Conservation (phyloP, 2,888 invertebrate species). For the Drosophila colorata region DNA sequence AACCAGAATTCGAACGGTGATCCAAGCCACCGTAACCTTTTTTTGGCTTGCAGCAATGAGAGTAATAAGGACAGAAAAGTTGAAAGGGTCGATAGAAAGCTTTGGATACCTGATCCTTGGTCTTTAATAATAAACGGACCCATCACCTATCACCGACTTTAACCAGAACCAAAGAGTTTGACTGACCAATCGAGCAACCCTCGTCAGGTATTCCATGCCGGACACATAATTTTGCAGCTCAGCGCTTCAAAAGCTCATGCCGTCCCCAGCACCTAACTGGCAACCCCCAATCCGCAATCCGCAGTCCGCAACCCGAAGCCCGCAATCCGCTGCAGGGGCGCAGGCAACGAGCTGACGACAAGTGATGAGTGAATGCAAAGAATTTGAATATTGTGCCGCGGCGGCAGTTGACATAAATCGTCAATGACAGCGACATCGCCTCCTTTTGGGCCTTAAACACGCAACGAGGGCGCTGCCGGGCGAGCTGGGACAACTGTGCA, state of each 20-base stretch:
- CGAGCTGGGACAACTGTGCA: conserved; percentile 23
- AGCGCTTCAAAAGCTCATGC: conserved; percentile 53
- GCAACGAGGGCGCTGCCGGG: conserved; percentile 41
- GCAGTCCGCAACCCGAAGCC: neutral
- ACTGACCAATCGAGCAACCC: conserved; percentile 27
- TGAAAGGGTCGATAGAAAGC: no score
- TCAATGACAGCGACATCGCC: conserved; percentile 83
- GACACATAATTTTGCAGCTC: conserved; percentile 67
- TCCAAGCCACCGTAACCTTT: no score
- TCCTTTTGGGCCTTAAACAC: conserved; percentile 77
- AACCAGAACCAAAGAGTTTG: neutral
- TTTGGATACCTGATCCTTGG: no score
- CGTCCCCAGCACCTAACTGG: conserved; percentile 28
- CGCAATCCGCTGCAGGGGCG: conserved; percentile 19
- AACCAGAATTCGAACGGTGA: no score
- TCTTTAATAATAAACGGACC: no score
- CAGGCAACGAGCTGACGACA: conserved; percentile 58
- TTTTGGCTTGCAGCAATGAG: no score
- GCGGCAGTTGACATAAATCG: conserved; percentile 84
- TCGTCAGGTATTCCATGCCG: conserved; percentile 57
- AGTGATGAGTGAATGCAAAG: conserved; percentile 83
- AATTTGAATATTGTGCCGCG: conserved; percentile 83
- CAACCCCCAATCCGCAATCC: conserved; percentile 16
- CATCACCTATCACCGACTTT: no score
- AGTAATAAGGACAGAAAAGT: no score